Evolutionary conservation across 2,888 invertebrate genomes (phyloP).

Genomic region (Sphinx pinastri): DNA sequence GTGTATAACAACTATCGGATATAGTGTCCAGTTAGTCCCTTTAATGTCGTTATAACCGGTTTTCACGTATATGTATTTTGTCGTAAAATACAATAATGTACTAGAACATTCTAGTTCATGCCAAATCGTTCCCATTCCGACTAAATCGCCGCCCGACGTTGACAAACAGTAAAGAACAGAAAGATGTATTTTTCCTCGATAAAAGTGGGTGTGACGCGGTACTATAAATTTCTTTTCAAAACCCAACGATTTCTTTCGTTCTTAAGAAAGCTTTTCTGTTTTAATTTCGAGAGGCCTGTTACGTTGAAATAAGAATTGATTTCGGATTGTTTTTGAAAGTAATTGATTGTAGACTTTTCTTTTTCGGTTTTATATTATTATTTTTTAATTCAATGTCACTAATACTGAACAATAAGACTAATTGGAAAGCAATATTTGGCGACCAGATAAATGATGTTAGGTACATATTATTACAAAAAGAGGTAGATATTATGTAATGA

Average conservation of each 20-base stretch:
- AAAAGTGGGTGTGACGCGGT: constrained; percentile 60
- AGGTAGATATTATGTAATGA: no score
- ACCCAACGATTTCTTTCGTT: constrained; percentile 40
- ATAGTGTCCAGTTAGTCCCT: no score
- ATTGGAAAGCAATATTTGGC: no score
- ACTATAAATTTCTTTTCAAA: constrained; percentile 52
- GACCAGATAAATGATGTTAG: no score
- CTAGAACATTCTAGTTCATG: constrained; percentile 61
- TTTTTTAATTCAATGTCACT: no score
- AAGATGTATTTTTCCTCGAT: constrained; percentile 77
- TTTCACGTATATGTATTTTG: no score
- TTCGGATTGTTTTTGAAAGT: constrained; percentile 8
- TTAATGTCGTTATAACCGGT: no score
- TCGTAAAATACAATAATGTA: no score
- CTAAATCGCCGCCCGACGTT: constrained; percentile 71
- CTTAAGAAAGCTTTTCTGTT: neutral
- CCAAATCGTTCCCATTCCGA: constrained; percentile 70
- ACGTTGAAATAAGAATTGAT: constrained; percentile 2
- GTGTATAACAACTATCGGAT: no score
- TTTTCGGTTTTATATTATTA: neutral
- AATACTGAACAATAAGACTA: no score
- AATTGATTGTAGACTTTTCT: neutral
- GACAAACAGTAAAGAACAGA: constrained; percentile 74
- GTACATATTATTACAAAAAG: no score
- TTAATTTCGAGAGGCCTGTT: neutral